Base-by-base conservation (phyloP, 2,113 vertebrate species). In the Pycnonotus jocosus region DNA sequence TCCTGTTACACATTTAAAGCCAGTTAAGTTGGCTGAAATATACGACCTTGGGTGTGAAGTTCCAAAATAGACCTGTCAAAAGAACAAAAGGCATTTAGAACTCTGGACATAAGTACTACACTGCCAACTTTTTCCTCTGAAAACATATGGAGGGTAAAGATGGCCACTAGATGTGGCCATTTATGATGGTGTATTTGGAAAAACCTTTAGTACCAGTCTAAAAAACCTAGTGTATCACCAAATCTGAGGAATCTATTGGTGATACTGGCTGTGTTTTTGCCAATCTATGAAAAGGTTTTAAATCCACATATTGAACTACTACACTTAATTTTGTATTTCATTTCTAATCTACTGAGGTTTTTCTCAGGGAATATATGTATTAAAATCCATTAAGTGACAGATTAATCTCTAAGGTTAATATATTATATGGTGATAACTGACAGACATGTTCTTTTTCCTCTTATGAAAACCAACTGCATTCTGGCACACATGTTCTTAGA, bases 21-120 rank as follows among this genome's bases (percentile, higher is more conserved):
- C 99, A 24, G 98, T 99, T 89, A 99, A 99, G 61, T 99, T 99
- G 56, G 99, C 99, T 5, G 99, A 99, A 97, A 99, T 99, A 95
- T 99, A 99, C 25, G 99, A 99, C 48, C 99, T 98, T 17, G 99
- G 99, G 95, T 99, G 99, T 20, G 99, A 99, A 37, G 99, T 99
- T 83, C 99, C 99, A 87, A 99, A 99, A 92, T 99, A 99, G 28
- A 99, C 99, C 99, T 99, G 96, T 6, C 60, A 88, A 88, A 78
- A 85, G 19, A 95, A 95, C 21, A n/a, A 58, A 81, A 69, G 58
- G 42, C 31, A 85, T 90, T 82, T 88, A 54, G 81, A 40, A 28
- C 15, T 82, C 48, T 15, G 11, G 18, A 40, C 42, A 8, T 19
- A 23, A 82, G 27, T 64, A 54, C 31, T 72, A 82, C 54, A 45